Evolutionary conservation across 2,888 invertebrate genomes (phyloP), one percentile per base, ranked within the genome.

Genomic region (Ryuthela nishihirai): DNA sequence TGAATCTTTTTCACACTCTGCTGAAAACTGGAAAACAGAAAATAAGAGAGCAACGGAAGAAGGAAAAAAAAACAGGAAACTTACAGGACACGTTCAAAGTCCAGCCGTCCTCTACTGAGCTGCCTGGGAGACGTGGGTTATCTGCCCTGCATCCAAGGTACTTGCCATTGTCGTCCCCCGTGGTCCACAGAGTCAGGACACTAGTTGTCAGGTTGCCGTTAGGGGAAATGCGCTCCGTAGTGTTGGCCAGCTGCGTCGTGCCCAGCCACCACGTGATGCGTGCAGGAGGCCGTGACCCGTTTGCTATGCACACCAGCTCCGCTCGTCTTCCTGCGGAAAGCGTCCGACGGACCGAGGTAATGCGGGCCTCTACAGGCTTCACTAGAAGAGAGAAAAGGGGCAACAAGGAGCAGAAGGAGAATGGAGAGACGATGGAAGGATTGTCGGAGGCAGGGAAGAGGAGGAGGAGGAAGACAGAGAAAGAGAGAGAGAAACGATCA

Each of bases 161-260:
- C 21, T 59, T 64, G 21, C 59, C 59, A 24, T 65, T 54, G 32
- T 64, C 46, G 3, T 54, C 56, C 1, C 48, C 40, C 2, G 40
- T 35, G 0, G 64, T 61, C 50, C 59, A 59, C 35, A 64, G 60
- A 18, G 48, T 61, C 17, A 67, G 50, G 20, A 63, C 47, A 35
- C 64, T 66, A 17, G 64, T 58, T 18, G 68, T 67, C n/a, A 58
- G 44, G 45, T 69, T 69, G 12, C 64, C 60, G 36, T 65, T 67
- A 7, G 44, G 48, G 0, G 53, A 44, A 10, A 50, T 55, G 25
- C 49, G 56, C 32, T 64, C 62, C 1, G 58, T 38, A 3, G 58
- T 46, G 34, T 58, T 58, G 4, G 48, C 35, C 6, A 58, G 47
- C 15, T 45, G 53, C 4, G 40, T 43, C 1, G 48, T 49, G 21